These are phyloP conservation scores for Cardiocondyla obscurior DNA, from an alignment of 1,140 invertebrate genomes.

Conservation along the genomic window DNA sequence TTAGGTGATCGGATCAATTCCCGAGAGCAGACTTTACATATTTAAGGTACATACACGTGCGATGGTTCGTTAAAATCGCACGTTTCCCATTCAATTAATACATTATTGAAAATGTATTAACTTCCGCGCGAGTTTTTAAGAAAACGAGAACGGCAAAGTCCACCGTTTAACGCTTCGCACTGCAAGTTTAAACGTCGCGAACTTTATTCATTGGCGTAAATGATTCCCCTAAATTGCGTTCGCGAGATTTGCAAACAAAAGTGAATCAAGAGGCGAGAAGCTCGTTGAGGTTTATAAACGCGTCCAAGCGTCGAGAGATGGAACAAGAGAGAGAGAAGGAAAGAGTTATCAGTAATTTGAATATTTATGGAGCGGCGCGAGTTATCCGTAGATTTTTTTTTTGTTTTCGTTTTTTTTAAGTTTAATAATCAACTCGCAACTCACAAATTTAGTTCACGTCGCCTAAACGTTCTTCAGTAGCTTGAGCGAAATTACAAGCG, in stretches of 20 bases:
- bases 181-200: conserved; percentile 16
- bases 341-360: conserved; percentile 71
- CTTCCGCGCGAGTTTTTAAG: neutral
- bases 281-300: conserved; percentile 63
- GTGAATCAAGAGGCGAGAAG: conserved; percentile 66
- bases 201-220: conserved; percentile 66
- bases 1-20: neutral
- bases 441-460: conserved; percentile 58
- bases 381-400: conserved; percentile 50
- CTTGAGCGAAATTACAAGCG: conserved; percentile 7
- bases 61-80: neutral
- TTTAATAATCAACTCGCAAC: conserved; percentile 69
- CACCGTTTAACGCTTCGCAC: conserved; percentile 19
- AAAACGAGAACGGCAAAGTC: neutral
- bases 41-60: neutral
- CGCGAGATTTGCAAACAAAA: conserved; percentile 69
- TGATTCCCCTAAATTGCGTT: conserved; percentile 70
- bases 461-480: conserved; percentile 54
- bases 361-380: conserved; percentile 71
- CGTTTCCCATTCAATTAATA: conserved; percentile 21
- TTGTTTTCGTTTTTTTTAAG: too few species aligned
- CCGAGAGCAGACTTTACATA: neutral
- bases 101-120: conserved; percentile 32
- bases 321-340: neutral
- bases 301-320: conserved; percentile 24